Conservation (phyloP, 2,113 vertebrate genomes). For the Eudyptes chrysolophus region DNA sequence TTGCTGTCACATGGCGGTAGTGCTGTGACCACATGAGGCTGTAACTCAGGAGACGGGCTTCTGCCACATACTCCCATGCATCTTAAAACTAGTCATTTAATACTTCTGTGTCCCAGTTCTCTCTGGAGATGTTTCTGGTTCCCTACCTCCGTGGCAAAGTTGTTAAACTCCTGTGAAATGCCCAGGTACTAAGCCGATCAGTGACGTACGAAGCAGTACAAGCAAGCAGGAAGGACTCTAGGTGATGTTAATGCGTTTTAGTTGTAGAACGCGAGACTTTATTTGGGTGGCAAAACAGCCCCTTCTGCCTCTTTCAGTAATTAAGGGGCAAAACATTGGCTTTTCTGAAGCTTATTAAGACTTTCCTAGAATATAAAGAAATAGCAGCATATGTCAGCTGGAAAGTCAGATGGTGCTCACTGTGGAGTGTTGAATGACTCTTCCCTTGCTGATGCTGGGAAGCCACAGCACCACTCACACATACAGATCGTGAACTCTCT, state of each 20-base stretch:
- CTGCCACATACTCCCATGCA: not conserved
- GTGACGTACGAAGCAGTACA: not conserved
- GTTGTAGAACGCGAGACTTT: fast-evolving
- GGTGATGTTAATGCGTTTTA: not conserved
- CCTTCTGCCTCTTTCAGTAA: not conserved
- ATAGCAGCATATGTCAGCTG: not conserved
- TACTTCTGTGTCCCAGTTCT: not conserved
- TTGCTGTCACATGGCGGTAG: not conserved
- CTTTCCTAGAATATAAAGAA: not conserved
- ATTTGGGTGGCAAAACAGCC: not conserved
- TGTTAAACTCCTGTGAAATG: not conserved
- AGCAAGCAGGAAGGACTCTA: not conserved
- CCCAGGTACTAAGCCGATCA: not conserved
- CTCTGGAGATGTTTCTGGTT: not conserved
- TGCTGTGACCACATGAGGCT: not conserved
- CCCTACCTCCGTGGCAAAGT: not conserved
- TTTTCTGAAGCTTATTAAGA: not conserved
- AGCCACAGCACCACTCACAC: not conserved
- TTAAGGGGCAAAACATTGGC: not conserved
- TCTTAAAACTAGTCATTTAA: not conserved
- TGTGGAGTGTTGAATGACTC: not conserved
- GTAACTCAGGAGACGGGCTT: not conserved
- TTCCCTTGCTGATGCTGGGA: not conserved
- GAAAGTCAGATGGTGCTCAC: not conserved
- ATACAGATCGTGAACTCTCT: fast-evolving